These are phyloP conservation scores for Helicoverpa armigera DNA, from an alignment of 1,140 invertebrate genomes.

Conservation along the genomic window DNA sequence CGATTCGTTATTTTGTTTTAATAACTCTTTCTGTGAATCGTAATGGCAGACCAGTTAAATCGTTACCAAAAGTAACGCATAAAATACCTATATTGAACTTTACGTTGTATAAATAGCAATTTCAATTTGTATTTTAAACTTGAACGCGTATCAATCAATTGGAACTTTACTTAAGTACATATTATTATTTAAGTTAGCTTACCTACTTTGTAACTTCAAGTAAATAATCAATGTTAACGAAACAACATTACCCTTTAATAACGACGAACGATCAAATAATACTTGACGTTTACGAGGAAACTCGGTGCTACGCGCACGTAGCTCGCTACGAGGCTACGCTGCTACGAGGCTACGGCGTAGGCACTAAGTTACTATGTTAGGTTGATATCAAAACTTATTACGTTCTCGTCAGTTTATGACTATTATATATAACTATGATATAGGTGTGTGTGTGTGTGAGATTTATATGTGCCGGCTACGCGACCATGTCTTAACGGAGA, in stretches of 20 bases:
- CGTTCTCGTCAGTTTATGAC: conserved; percentile 46
- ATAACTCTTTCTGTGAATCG: too few species aligned
- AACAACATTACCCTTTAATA: conserved; percentile 42
- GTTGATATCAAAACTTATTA: conserved; percentile 48
- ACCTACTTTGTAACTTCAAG: conserved; percentile 28
- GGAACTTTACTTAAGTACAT: neutral
- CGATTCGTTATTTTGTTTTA: too few species aligned
- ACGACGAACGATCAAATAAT: conserved; percentile 45
- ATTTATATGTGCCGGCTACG: neutral
- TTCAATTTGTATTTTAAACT: too few species aligned
- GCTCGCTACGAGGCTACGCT: conserved; percentile 32
- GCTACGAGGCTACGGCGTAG: conserved; percentile 46
- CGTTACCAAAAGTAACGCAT: too few species aligned
- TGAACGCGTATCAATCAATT: neutral
- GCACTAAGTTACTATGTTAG: conserved; percentile 44
- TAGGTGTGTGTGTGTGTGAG: neutral
- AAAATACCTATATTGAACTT: too few species aligned
- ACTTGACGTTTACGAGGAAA: conserved; percentile 43
- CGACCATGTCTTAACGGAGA: neutral
- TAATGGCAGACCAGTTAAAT: too few species aligned
- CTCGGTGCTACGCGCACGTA: conserved; percentile 28
- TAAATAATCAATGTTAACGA: conserved; percentile 44
- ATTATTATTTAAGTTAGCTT: conserved; percentile 18
- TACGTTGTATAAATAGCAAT: too few species aligned
- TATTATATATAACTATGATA: conserved; percentile 43